These are phyloP conservation scores for Xestobium rufovillosum DNA, from an alignment of 2,888 invertebrate species.

Conservation along the genomic window DNA sequence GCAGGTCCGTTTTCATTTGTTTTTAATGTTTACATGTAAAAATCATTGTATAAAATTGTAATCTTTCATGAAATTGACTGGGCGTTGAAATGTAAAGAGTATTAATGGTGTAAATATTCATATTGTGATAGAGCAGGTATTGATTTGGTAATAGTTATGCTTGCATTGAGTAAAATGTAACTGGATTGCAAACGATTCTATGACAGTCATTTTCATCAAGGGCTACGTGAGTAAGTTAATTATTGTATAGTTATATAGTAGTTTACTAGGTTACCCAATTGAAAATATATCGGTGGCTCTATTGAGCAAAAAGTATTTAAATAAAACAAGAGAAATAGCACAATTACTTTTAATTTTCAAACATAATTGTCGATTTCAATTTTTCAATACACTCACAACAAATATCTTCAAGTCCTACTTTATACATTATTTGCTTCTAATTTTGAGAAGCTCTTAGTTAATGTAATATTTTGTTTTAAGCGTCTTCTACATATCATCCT, in stretches of 20 bases:
- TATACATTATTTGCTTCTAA: too few relatives aligned
- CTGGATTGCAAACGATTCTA: too few relatives aligned
- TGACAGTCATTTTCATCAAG: conserved; percentile 34
- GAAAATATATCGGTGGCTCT: conserved; percentile 36
- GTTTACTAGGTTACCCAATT: conserved; percentile 38
- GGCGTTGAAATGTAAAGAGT: conserved; percentile 20
- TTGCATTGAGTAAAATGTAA: too few relatives aligned
- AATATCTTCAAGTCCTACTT: too few relatives aligned
- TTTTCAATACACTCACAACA: too few relatives aligned
- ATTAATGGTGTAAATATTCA: conserved; percentile 32
- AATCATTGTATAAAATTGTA: conserved; percentile 36
- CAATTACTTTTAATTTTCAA: conserved; percentile 43
- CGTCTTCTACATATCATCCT: conserved; percentile 20
- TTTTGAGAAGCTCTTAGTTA: too few relatives aligned
- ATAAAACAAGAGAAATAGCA: conserved; percentile 41
- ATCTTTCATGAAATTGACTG: conserved; percentile 36
- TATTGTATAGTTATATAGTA: conserved; percentile 43
- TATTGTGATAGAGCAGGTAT: conserved; percentile 29
- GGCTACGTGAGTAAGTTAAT: conserved; percentile 35
- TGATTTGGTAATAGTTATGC: conserved; percentile 23
- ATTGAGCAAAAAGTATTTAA: conserved; percentile 38
- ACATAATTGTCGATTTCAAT: too few relatives aligned
- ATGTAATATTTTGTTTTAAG: too few relatives aligned
- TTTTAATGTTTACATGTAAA: conserved; percentile 40
- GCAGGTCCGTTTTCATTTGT: conserved; percentile 29